Base-by-base conservation (phyloP, 2,113 vertebrate genomes). In the Xenopus laevis region DNA sequence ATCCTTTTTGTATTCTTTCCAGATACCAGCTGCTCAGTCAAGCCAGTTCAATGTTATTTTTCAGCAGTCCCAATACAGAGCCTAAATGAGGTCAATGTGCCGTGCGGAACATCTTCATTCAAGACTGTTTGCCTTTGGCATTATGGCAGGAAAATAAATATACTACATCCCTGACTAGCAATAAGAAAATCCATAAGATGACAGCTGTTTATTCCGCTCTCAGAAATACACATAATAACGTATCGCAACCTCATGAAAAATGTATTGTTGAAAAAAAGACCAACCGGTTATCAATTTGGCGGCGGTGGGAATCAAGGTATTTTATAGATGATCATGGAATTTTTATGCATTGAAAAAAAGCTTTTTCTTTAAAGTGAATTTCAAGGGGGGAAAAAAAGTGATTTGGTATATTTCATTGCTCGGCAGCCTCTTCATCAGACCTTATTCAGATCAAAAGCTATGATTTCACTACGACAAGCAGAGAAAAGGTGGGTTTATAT, bases 21-120 rank as follows among this genome's bases (percentile, higher is more conserved):
- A 50, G 15, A 2, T 13, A 47, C 46, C 46, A 47, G 13, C 46
- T 47, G 13, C 46, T 12, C 10, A 47, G 47, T 13, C 47, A 50
- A 50, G 47, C 2, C 15, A 16, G 47, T 50, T n/a, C 33, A 40
- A 7, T 20, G 17, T 18, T n/a, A 46, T 59, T 70, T 70, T 20
- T 30, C 52, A 69, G 16, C 53, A 21, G 55, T 17, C 27, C 12
- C 44, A 45, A 15, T 59, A 9, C 17, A 47, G 55, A 16, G 40
- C 8, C 12, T 23, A 40, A 60, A 71, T 60, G 57, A 46, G 53
- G 68, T 45, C 68, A 71, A 47, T 60, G 17, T 30, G 40, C 44
- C n/a, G 30, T 60, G 58, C 21, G 58, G 57, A 61, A 61, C 58
- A 61, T 71, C 69, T 71, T 71, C 44, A 60, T 61, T 61, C 69